Percentiles rank a stretch among this genome's conserved stretches.
Evolutionary conservation across 64 coral and sea anemone species (phyloP).

Genomic region (Orbicella faveolata): DNA sequence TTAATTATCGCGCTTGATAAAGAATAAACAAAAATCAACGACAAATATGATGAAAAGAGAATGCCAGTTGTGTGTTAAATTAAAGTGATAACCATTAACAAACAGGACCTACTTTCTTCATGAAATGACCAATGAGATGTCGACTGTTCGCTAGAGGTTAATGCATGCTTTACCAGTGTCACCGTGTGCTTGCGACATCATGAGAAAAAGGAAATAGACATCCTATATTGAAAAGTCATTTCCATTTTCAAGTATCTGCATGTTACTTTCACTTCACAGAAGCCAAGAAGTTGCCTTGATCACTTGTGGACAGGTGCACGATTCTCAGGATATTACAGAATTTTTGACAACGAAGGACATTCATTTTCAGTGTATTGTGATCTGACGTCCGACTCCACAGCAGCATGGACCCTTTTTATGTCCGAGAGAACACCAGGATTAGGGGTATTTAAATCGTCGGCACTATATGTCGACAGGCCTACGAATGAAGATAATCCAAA

Average conservation of each 20-base stretch:
- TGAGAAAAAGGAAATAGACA: no score
- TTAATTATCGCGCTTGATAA: no score
- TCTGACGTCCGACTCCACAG: neutral
- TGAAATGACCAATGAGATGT: no score
- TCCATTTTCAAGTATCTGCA: no score
- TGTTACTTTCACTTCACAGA: neutral
- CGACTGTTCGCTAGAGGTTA: no score
- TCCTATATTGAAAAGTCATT: no score
- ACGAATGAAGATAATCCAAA: conserved; percentile 5
- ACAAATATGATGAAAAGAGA: neutral
- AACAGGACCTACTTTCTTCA: no score
- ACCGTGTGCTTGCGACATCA: no score
- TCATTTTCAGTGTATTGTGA: conserved; percentile 16
- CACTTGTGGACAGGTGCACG: neutral
- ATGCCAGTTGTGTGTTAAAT: neutral
- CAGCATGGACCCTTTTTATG: conserved; percentile 19
- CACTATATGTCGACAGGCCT: neutral
- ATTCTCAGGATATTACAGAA: neutral
- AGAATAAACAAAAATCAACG: no score
- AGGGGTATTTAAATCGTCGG: neutral
- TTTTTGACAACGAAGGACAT: neutral
- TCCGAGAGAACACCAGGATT: conserved; percentile 5
- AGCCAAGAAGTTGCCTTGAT: conserved; percentile 12
- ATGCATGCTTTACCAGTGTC: no score
- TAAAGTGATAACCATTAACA: no score